phyloP scores from a whole-genome alignment of 2,888 invertebrate species.

The Heliconius sara region DNA sequence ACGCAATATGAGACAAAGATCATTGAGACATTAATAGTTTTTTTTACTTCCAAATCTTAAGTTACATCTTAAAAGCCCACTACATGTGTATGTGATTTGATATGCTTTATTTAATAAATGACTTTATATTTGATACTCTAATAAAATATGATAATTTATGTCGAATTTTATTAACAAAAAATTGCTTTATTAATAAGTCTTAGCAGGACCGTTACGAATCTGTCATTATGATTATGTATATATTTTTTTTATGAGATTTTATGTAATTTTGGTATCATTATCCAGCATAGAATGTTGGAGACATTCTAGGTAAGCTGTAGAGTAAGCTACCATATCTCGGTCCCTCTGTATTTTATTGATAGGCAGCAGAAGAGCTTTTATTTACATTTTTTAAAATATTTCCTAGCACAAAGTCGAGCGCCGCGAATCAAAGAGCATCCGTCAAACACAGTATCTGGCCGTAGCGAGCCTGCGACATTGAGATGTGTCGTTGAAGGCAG shows the following conservation, averaged over 20 bases:
- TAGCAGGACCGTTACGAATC: background rate
- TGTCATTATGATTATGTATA: background rate
- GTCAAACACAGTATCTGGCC: constrained; percentile 96
- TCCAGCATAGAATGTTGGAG: too few relatives aligned
- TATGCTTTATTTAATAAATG: constrained; percentile 22
- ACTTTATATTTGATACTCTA: background rate
- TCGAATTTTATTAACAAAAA: background rate
- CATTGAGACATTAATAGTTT: constrained; percentile 66
- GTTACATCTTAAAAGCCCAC: constrained; percentile 32
- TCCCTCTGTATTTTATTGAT: background rate
- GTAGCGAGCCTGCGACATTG: constrained; percentile 98
- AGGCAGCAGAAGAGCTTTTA: background rate
- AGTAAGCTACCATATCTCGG: background rate
- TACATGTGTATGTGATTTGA: constrained; percentile 28
- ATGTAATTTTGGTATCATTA: background rate
- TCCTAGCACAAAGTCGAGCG: constrained; percentile 91
- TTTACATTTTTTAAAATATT: constrained; percentile 28
- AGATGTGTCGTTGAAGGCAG: constrained; percentile 98
- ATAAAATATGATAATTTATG: background rate
- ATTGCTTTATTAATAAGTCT: background rate
- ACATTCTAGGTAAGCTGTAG: background rate
- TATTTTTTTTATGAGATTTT: background rate
- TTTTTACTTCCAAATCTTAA: constrained; percentile 47
- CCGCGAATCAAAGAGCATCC: constrained; percentile 99
- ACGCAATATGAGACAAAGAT: constrained; percentile 60